Percentiles rank a stretch among this genome's conserved stretches.
Conservation (phyloP, 2,888 invertebrate species). For the Oxytorus armatus region DNA sequence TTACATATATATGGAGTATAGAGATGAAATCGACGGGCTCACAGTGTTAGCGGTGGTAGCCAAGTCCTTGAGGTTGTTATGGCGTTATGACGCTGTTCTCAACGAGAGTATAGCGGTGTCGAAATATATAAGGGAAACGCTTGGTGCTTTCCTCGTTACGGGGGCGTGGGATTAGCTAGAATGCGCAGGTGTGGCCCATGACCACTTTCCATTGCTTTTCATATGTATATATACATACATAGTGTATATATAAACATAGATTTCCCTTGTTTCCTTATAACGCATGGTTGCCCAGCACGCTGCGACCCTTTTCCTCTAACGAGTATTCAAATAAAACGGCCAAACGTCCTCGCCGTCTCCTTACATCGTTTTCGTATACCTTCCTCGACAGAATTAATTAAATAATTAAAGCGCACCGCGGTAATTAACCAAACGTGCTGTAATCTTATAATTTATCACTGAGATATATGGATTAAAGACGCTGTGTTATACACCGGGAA, state of each 20-base stretch:
- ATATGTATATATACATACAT: background rate
- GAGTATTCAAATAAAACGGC: slow-evolving; percentile 59
- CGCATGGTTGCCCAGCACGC: slow-evolving; percentile 23
- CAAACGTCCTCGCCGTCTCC: slow-evolving; percentile 44
- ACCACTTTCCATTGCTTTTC: slow-evolving; percentile 41
- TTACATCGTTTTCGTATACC: slow-evolving; percentile 41
- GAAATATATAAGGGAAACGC: slow-evolving; percentile 43
- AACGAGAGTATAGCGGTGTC: slow-evolving; percentile 27
- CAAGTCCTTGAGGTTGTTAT: slow-evolving; percentile 47
- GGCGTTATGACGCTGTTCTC: slow-evolving; percentile 42
- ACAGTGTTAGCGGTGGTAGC: slow-evolving; percentile 27
- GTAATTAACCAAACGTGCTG: slow-evolving; percentile 48
- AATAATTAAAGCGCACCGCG: slow-evolving; percentile 52
- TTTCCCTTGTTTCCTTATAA: slow-evolving; percentile 44
- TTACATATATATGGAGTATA: background rate
- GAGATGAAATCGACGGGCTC: slow-evolving; percentile 45
- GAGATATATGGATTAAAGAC: too few relatives aligned
- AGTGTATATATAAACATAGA: background rate
- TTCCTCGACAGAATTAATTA: slow-evolving; percentile 54
- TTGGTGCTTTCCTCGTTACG: slow-evolving; percentile 56
- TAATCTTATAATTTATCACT: slow-evolving; percentile 9
- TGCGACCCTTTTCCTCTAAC: slow-evolving; percentile 53
- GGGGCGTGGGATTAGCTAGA: slow-evolving; percentile 40
- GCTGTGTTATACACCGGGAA: too few relatives aligned
- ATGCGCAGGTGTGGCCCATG: slow-evolving; percentile 61